These are phyloP conservation scores for Epistrophe eligans DNA, from an alignment of 2,888 invertebrate species.

Conservation along the genomic window DNA sequence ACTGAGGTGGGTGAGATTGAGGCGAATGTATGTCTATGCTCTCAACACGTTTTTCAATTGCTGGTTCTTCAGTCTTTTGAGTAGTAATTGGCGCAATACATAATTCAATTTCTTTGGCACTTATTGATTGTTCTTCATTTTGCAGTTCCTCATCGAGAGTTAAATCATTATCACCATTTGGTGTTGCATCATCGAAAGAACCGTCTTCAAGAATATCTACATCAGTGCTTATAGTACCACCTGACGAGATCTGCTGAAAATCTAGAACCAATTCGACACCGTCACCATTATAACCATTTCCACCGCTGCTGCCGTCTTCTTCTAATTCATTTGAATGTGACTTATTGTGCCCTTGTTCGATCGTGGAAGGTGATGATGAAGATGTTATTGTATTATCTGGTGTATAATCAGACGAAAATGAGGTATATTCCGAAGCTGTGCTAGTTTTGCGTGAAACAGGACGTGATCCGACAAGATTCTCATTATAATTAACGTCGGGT, in stretches of 20 bases:
- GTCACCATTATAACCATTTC: not conserved
- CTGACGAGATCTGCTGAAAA: slow-evolving; percentile 58
- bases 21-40: slow-evolving; percentile 34
- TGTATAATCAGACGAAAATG: slow-evolving; percentile 85
- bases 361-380: slow-evolving; percentile 77
- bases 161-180: slow-evolving; percentile 64
- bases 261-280: slow-evolving; percentile 33
- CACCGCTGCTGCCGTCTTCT: slow-evolving; percentile 17
- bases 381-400: slow-evolving; percentile 85
- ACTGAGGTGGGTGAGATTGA: not conserved
- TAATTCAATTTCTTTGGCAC: not conserved
- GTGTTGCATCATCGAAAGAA: slow-evolving; percentile 58
- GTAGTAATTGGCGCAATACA: not conserved
- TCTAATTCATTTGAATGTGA: slow-evolving; percentile 52
- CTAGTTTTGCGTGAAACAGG: slow-evolving; percentile 85
- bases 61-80: slow-evolving; percentile 11
- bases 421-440: slow-evolving; percentile 85
- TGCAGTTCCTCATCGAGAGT: slow-evolving; percentile 60
- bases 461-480: slow-evolving; percentile 79
- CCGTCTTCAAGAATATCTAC: slow-evolving; percentile 55
- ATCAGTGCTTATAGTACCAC: slow-evolving; percentile 65
- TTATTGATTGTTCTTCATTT: not conserved
- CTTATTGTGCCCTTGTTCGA: slow-evolving; percentile 74
- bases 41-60: slow-evolving; percentile 3
- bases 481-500: slow-evolving; percentile 35